phyloP scores from a whole-genome alignment of 2,888 invertebrate genomes.

The Sclerodermus sp. region DNA sequence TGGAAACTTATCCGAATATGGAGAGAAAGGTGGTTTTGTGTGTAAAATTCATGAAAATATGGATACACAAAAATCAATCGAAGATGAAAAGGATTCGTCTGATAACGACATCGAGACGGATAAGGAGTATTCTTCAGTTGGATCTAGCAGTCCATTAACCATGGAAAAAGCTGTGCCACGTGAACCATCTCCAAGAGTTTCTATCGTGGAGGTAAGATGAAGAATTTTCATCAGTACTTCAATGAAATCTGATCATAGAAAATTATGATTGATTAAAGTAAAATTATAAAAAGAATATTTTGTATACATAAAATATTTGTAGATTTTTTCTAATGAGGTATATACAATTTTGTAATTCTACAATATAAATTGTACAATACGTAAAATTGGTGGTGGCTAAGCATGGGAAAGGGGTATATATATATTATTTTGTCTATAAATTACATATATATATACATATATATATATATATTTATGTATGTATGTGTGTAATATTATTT shows the following conservation, averaged over 20 bases:
- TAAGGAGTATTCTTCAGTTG: conserved; percentile 39
- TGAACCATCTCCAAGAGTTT: conserved; percentile 45
- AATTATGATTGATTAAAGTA: no score
- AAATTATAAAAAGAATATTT: no score
- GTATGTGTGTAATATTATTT: no score
- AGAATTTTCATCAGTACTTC: no score
- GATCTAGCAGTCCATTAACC: conserved; percentile 36
- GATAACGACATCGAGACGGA: conserved; percentile 42
- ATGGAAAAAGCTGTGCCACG: conserved; percentile 33
- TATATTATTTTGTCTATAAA: no score
- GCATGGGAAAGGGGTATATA: conserved; percentile 13
- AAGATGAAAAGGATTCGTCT: conserved; percentile 38
- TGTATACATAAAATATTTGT: no score
- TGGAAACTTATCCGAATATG: conserved; percentile 39
- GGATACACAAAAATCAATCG: conserved; percentile 23
- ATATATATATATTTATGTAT: no score
- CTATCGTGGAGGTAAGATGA: conserved; percentile 52
- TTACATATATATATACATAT: no score
- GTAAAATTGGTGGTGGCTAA: conserved; percentile 27
- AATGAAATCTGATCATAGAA: no score
- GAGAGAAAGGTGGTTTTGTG: conserved; percentile 33
- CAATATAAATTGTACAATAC: conserved; percentile 3
- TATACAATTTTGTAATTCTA: no score
- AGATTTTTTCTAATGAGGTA: no score
- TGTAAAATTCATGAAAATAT: conserved; percentile 41